Evolutionary conservation across 2,797 vertebrate species (phyloP).

Genomic region (Liasis olivaceus): DNA sequence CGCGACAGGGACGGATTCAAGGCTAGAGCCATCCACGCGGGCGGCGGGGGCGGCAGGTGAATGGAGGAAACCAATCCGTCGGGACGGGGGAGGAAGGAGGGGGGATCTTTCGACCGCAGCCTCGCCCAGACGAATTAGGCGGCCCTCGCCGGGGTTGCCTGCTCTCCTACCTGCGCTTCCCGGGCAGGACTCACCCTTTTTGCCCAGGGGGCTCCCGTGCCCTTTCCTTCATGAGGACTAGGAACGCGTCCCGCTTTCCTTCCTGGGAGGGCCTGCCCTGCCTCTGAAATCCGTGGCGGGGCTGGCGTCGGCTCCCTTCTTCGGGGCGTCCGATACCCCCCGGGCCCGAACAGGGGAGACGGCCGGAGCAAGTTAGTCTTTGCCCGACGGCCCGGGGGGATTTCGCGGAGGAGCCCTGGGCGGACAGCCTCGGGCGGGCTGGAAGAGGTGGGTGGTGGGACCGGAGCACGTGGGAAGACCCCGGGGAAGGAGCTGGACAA

Average conservation of each 20-base stretch:
- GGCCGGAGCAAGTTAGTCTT: background rate
- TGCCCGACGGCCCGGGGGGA: background rate
- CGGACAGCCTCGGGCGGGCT: background rate
- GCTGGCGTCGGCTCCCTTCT: background rate
- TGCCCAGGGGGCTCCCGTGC: background rate
- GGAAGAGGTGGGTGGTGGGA: background rate
- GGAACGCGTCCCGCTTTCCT: background rate
- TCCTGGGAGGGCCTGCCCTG: background rate
- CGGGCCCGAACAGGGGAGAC: background rate
- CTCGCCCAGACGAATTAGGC: background rate
- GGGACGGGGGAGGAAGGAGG: too few relatives aligned
- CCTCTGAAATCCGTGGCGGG: background rate
- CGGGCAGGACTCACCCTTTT: background rate
- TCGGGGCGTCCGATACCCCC: background rate
- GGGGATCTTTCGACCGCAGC: too few relatives aligned
- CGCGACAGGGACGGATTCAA: background rate
- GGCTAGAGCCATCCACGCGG: too few relatives aligned
- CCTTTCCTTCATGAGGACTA: background rate
- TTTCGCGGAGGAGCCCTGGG: background rate
- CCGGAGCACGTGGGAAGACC: background rate
- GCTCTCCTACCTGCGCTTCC: too few relatives aligned
- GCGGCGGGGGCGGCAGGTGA: background rate
- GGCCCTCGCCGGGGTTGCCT: background rate
- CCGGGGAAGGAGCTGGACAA: background rate
- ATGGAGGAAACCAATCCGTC: background rate